A percentile compares a stretch with the other conserved stretches of the same genome.
Conservation (phyloP, 2,888 invertebrate species). For the Protonemura montana region DNA sequence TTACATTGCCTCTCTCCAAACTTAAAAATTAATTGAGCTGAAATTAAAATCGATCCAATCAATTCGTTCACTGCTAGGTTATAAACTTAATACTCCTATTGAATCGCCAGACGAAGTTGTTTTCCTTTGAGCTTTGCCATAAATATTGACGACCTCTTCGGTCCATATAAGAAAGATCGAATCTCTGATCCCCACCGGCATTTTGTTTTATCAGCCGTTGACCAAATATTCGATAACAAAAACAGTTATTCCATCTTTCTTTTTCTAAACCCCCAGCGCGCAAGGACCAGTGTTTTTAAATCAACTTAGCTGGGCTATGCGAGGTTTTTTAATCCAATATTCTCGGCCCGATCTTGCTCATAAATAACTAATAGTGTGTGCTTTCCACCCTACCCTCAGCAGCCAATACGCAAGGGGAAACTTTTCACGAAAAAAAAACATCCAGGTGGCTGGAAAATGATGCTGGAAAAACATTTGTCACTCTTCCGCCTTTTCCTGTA, state of each 20-base stretch:
- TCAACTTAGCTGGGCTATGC: background rate
- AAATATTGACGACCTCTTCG: too few relatives aligned
- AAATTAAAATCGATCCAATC: too few relatives aligned
- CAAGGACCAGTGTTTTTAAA: background rate
- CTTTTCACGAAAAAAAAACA: background rate
- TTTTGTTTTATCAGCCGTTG: background rate
- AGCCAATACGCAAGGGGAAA: background rate
- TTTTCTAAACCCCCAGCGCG: background rate
- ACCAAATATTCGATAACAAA: background rate
- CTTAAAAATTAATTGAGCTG: too few relatives aligned
- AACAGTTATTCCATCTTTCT: background rate
- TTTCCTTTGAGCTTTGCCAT: too few relatives aligned
- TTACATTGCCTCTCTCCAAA: too few relatives aligned
- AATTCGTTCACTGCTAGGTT: too few relatives aligned
- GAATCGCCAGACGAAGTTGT: too few relatives aligned
- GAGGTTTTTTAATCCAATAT: background rate
- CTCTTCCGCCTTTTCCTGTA: background rate
- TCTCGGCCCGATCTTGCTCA: background rate
- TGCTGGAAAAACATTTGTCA: background rate
- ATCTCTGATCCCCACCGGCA: too few relatives aligned
- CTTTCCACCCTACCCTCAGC: background rate
- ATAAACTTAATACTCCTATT: too few relatives aligned
- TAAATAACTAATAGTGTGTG: background rate
- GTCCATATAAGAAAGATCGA: too few relatives aligned
- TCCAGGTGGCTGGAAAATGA: conserved; percentile 7